Conservation (phyloP, 2,797 vertebrate species). For the Champsocephalus gunnari region DNA sequence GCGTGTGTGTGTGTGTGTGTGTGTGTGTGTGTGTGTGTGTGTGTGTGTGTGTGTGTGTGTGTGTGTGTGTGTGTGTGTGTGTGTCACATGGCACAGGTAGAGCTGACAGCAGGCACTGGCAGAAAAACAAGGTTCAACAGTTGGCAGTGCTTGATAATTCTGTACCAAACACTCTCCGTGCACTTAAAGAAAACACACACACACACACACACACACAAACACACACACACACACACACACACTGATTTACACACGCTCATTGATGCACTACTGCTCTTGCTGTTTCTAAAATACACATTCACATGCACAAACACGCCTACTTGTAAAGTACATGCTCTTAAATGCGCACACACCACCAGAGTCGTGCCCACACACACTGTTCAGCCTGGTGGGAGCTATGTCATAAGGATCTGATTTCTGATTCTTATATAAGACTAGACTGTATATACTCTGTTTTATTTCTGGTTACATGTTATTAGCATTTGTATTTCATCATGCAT, state of each 20-base stretch:
- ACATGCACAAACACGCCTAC: conserved; percentile 13
- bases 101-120: conserved; percentile 69
- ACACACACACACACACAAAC: conserved; percentile 35
- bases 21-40: conserved; percentile 28
- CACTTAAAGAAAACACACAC: conserved; percentile 42
- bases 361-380: conserved; percentile 16
- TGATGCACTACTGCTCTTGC: conserved; percentile 10
- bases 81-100: conserved; percentile 70
- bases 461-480: not conserved
- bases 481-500: conserved; percentile 1
- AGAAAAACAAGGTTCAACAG: conserved; percentile 71
- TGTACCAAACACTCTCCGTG: conserved; percentile 54
- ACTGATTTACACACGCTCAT: conserved; percentile 8
- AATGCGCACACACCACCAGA: conserved; percentile 1
- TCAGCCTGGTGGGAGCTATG: not conserved
- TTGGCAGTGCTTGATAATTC: conserved; percentile 64
- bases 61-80: conserved; percentile 14
- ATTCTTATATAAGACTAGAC: conserved; percentile 24
- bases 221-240: conserved; percentile 33
- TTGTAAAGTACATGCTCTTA: conserved; percentile 17
- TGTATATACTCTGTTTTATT: conserved; percentile 1
- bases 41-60: conserved; percentile 31
- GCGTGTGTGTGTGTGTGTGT: conserved; percentile 30
- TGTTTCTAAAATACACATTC: conserved; percentile 21
- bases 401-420: conserved; percentile 7